Percentiles rank a stretch among this genome's conserved stretches.
phyloP scores from a whole-genome alignment of 2,797 vertebrate species.

The Perdix hodgsoniae region DNA sequence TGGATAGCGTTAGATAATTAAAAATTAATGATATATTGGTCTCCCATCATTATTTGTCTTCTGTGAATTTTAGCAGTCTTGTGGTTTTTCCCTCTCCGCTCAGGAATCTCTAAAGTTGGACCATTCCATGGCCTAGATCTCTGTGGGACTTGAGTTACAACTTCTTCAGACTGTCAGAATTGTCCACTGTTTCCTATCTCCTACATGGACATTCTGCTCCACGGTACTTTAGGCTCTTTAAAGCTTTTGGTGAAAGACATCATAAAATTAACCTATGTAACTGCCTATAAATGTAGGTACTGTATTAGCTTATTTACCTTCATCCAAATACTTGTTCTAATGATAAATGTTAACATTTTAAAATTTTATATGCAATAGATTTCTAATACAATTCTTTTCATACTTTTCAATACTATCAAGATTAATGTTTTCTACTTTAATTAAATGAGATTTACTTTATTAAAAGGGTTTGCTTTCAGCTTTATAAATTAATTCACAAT shows the following conservation, averaged over 20 bases:
- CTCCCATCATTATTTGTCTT: neutral
- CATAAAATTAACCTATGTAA: neutral
- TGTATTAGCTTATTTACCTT: neutral
- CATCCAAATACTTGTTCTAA: neutral
- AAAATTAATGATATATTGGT: neutral
- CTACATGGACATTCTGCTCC: neutral
- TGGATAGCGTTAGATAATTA: neutral
- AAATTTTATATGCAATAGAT: neutral
- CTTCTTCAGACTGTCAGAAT: neutral
- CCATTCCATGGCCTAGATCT: neutral
- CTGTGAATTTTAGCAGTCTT: constrained; percentile 6
- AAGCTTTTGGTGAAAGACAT: neutral
- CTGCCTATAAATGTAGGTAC: neutral
- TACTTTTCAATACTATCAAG: neutral
- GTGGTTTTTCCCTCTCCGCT: neutral
- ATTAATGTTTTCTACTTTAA: neutral
- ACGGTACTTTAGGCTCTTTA: neutral
- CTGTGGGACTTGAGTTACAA: neutral
- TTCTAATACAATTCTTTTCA: neutral
- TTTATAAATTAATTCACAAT: neutral
- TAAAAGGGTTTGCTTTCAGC: neutral
- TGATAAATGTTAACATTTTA: neutral
- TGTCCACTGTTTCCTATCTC: neutral
- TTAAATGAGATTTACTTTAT: neutral
- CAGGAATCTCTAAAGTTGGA: too few species aligned